A percentile compares a stretch with the other conserved stretches of the same genome.
These are phyloP conservation scores for Gobio gobio DNA, from an alignment of 2,113 vertebrate species.

Conservation along the genomic window DNA sequence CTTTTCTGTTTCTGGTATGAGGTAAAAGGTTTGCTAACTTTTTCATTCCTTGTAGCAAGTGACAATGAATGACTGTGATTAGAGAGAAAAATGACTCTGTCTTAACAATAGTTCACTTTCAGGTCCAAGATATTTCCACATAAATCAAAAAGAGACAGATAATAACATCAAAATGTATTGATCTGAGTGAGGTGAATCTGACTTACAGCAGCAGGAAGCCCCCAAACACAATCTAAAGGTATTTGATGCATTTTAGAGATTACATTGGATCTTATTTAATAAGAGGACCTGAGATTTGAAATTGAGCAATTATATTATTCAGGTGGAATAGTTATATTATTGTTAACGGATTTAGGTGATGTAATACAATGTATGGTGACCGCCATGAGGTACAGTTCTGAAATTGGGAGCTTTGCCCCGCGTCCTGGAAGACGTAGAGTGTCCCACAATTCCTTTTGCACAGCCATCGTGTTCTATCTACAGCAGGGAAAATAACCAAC, in stretches of 20 bases:
- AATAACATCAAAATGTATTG: slow-evolving; percentile 49
- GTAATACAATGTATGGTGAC: background rate
- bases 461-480: no score
- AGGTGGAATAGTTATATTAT: background rate
- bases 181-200: slow-evolving; percentile 49
- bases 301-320: background rate
- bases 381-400: no score
- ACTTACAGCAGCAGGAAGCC: background rate
- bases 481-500: no score
- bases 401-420: no score
- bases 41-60: background rate
- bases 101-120: slow-evolving; percentile 30
- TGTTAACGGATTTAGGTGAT: background rate
- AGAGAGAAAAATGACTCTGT: slow-evolving; percentile 10
- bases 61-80: background rate
- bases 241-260: slow-evolving; percentile 42
- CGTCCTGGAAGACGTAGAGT: no score
- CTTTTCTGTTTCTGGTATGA: background rate
- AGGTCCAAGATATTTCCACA: slow-evolving; percentile 39
- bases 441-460: no score
- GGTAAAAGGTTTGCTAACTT: background rate
- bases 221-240: slow-evolving; percentile 18
- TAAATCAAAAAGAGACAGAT: slow-evolving; percentile 50
- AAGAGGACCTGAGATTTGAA: slow-evolving; percentile 44
- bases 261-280: slow-evolving; percentile 47